Evolutionary conservation across 2,888 invertebrate genomes (phyloP).

Genomic region (Pterostichus niger): DNA sequence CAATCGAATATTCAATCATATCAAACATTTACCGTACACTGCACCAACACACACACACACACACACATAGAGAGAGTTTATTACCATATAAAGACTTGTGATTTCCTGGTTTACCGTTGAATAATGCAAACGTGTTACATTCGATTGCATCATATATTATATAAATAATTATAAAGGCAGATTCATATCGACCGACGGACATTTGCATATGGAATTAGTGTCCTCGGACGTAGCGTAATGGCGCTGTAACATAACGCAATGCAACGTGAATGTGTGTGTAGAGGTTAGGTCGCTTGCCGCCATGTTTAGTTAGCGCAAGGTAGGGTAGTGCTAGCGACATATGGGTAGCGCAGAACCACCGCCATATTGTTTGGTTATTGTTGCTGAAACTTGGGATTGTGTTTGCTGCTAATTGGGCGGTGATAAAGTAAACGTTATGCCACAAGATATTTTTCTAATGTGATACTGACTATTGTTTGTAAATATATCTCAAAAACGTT

Average conservation of each 20-base stretch:
- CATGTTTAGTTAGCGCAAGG: constrained; percentile 18
- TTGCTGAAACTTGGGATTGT: constrained; percentile 10
- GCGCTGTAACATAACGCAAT: constrained; percentile 16
- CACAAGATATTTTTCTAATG: constrained; percentile 25
- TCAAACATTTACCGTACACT: background rate
- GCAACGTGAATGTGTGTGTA: constrained; percentile 23
- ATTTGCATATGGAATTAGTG: constrained; percentile 66
- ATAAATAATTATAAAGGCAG: constrained; percentile 67
- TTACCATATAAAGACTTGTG: constrained; percentile 67
- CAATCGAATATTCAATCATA: constrained; percentile 49
- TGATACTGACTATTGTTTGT: no score
- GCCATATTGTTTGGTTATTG: constrained; percentile 40
- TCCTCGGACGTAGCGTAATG: constrained; percentile 37
- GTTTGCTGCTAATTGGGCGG: constrained; percentile 14
- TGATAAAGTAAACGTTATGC: background rate
- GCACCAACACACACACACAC: background rate
- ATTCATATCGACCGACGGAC: constrained; percentile 62
- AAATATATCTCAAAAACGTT: no score
- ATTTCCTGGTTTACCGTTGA: constrained; percentile 65
- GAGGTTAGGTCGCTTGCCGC: constrained; percentile 8
- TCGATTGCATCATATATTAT: constrained; percentile 67
- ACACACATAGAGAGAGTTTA: constrained; percentile 26
- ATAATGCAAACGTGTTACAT: constrained; percentile 62
- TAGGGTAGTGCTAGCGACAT: constrained; percentile 27
- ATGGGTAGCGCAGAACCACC: constrained; percentile 1